Conservation (phyloP, 2,888 invertebrate genomes). For the Macrophya annulata region DNA sequence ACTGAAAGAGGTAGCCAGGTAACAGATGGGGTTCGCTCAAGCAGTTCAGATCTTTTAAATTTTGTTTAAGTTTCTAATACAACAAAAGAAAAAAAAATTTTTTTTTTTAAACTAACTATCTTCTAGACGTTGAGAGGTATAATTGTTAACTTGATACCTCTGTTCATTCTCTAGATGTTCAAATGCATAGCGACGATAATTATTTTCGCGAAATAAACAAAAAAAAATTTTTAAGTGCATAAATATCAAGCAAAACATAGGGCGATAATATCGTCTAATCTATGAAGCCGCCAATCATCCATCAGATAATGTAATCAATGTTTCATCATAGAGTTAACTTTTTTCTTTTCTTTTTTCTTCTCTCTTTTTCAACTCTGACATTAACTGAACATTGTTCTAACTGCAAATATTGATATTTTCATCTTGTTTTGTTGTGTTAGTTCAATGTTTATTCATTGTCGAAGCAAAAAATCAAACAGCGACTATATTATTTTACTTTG, state of each 20-base stretch:
- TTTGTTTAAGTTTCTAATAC: slow-evolving; percentile 57
- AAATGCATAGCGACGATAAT: slow-evolving; percentile 43
- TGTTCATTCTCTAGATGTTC: slow-evolving; percentile 52
- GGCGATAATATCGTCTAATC: slow-evolving; percentile 25
- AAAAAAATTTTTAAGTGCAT: slow-evolving; percentile 41
- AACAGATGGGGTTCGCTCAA: slow-evolving; percentile 24
- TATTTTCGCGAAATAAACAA: slow-evolving; percentile 29
- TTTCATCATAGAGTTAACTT: slow-evolving; percentile 50
- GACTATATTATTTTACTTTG: slow-evolving; percentile 44
- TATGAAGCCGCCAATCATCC: slow-evolving; percentile 35
- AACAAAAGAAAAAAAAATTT: slow-evolving; percentile 59
- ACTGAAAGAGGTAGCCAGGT: slow-evolving; percentile 9
- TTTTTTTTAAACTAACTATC: slow-evolving; percentile 54
- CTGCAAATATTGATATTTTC: slow-evolving; percentile 59
- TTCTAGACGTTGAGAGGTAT: slow-evolving; percentile 52
- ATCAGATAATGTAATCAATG: slow-evolving; percentile 50
- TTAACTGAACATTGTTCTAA: slow-evolving; percentile 59
- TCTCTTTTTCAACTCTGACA: slow-evolving; percentile 56
- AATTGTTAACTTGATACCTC: slow-evolving; percentile 45
- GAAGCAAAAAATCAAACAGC: slow-evolving; percentile 59
- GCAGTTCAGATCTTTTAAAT: slow-evolving; percentile 46
- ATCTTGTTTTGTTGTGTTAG: slow-evolving; percentile 62
- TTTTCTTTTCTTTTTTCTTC: slow-evolving; percentile 16
- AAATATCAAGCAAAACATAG: slow-evolving; percentile 33
- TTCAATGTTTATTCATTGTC: slow-evolving; percentile 64